Base-by-base conservation (phyloP, 2,888 invertebrate species). In the Scaptomyza tumidula region DNA sequence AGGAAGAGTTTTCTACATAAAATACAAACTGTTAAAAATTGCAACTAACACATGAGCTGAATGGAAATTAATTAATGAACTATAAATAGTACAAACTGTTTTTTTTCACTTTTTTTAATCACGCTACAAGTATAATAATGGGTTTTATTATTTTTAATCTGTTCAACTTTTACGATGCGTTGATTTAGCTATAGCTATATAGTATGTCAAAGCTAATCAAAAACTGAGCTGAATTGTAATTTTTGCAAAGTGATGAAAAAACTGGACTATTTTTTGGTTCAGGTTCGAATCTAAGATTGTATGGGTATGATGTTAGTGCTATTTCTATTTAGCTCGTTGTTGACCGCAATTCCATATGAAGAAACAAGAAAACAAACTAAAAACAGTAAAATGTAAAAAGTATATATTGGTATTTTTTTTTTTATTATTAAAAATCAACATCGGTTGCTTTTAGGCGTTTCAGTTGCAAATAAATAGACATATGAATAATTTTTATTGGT, bases 401-500 rank as follows among this genome's bases (percentile, higher is more conserved):
- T 39, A 44, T 66, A n/a, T 50, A n/a, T n/a, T 11, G 0, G 11
- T 33, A 33, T 78, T 39, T 14, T 39, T 41, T 35, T 50, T 3
- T 14, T 14, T 1, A 16, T 50, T 35, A 37, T 49, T 49, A n/a
- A 46, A 73, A 73, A 64, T 65, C 37, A 67, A 57, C 52, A 46
- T 55, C 35, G 41, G 55, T 58, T 58, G 77, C 68, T 58, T 27
- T 16, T 49, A 41, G 54, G 56, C 57, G 14, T n/a, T 50, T 57
- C 58, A 46, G 56, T 68, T 68, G 73, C 59, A 75, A 72, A 59
- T 76, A 75, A 75, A 77, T 75, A 77, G 56, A 64, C 62, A 64
- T 85, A 74, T 61, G 62, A 67, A 78, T 71, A 48, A 64, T 41
- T 69, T 84, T 85, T 85, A 67, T 86, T 73, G 65, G 16, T 41